phyloP scores from a whole-genome alignment of 2,888 invertebrate species.

The Drosophila helvetica region DNA sequence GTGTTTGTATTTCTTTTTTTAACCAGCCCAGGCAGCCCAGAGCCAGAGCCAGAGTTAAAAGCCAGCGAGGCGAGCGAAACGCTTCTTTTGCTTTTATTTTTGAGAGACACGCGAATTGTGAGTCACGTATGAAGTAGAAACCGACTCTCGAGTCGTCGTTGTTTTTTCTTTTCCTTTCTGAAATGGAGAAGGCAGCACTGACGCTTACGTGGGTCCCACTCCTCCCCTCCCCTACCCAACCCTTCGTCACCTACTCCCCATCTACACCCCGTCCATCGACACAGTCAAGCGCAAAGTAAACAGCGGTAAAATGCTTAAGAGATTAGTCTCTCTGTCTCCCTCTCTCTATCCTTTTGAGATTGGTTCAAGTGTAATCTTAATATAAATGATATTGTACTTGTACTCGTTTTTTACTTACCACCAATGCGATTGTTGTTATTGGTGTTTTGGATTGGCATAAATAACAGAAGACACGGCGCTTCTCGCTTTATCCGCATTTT shows the following conservation, averaged over 20 bases:
- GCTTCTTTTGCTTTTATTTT: conserved; percentile 71
- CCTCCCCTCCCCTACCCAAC: not conserved
- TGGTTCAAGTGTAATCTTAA: conserved; percentile 51
- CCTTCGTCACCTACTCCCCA: conserved; percentile 10
- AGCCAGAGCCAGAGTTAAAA: conserved; percentile 39
- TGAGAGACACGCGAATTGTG: conserved; percentile 78
- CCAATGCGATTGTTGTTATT: conserved; percentile 66
- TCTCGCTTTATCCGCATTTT: conserved; percentile 88
- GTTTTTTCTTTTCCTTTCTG: conserved; percentile 35
- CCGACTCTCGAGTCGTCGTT: conserved; percentile 60
- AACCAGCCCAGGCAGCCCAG: conserved; percentile 50
- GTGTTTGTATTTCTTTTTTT: conserved; percentile 43
- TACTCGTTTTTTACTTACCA: conserved; percentile 58
- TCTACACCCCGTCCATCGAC: conserved; percentile 4
- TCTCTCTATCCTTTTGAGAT: conserved; percentile 17
- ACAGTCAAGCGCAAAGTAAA: conserved; percentile 64
- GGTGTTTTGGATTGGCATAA: conserved; percentile 84
- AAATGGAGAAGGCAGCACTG: conserved; percentile 42
- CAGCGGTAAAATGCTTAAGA: conserved; percentile 60
- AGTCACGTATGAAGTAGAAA: conserved; percentile 79
- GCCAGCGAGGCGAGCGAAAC: conserved; percentile 56
- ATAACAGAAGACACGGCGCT: conserved; percentile 87
- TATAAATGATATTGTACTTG: conserved; percentile 30
- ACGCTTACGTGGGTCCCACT: conserved; percentile 53
- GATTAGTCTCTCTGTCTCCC: conserved; percentile 32